phyloP scores from a whole-genome alignment of 2,888 invertebrate species.

The Idaea aversata region DNA sequence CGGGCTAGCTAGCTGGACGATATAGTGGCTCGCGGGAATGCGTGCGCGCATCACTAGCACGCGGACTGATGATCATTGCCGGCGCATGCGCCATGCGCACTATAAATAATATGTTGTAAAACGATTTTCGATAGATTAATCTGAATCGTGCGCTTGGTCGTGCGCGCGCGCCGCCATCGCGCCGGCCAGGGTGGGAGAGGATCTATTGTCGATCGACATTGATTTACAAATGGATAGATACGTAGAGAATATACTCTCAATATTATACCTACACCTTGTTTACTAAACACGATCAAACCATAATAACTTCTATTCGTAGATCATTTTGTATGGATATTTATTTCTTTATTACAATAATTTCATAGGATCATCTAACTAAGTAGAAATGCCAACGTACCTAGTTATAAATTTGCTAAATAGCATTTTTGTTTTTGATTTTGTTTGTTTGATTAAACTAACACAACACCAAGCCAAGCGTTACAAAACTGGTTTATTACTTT shows the following conservation, averaged over 20 bases:
- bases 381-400: neutral
- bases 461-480: neutral
- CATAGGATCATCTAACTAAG: neutral
- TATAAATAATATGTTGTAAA: slow-evolving; percentile 82
- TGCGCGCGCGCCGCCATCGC: slow-evolving; percentile 51
- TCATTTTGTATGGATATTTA: neutral
- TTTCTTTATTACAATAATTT: neutral
- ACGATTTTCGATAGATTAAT: slow-evolving; percentile 82
- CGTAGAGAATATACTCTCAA: slow-evolving; percentile 1
- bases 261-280: neutral
- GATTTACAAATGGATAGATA: slow-evolving; percentile 57
- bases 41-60: slow-evolving; percentile 65
- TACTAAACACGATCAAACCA: neutral
- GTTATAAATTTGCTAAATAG: too few species aligned
- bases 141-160: slow-evolving; percentile 79
- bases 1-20: neutral
- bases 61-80: slow-evolving; percentile 79
- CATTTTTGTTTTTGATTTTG: too few species aligned
- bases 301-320: neutral
- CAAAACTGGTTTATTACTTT: neutral
- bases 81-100: slow-evolving; percentile 79
- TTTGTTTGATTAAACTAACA: too few species aligned
- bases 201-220: slow-evolving; percentile 75
- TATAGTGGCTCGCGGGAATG: slow-evolving; percentile 32
- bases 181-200: slow-evolving; percentile 61